A percentile compares a stretch with the other conserved stretches of the same genome.
These are phyloP conservation scores for Masnerella sp. DNA, from an alignment of 2,888 invertebrate genomes.

Conservation along the genomic window DNA sequence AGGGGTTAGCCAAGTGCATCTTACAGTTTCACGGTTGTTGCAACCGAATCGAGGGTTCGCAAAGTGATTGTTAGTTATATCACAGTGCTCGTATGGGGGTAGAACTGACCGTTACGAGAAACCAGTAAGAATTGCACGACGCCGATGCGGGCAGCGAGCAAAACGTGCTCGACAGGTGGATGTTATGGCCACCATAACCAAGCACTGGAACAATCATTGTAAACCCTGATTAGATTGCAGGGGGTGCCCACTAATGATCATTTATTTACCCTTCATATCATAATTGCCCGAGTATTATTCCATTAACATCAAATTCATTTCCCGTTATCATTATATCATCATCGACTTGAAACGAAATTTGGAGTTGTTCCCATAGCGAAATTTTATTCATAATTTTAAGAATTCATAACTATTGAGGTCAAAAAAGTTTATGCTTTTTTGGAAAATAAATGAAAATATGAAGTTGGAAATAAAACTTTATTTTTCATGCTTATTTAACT, in stretches of 20 bases:
- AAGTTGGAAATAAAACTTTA: no score
- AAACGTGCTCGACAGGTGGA: conserved; percentile 69
- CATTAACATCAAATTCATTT: conserved; percentile 17
- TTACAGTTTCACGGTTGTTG: conserved; percentile 54
- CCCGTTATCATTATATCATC: conserved; percentile 6
- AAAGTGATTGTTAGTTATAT: conserved; percentile 62
- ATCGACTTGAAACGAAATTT: no score
- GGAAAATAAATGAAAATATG: no score
- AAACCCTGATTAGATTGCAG: conserved; percentile 64
- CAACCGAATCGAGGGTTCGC: conserved; percentile 48
- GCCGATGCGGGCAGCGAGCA: conserved; percentile 56
- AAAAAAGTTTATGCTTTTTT: no score
- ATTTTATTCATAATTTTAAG: no score
- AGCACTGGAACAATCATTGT: conserved; percentile 66
- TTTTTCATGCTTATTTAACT: no score
- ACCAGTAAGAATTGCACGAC: conserved; percentile 48
- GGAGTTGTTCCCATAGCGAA: no score
- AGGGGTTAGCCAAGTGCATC: conserved; percentile 48
- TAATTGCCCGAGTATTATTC: conserved; percentile 23
- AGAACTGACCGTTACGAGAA: conserved; percentile 73
- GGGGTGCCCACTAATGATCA: conserved; percentile 46
- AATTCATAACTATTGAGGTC: no score
- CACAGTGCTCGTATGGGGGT: conserved; percentile 69
- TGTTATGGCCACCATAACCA: conserved; percentile 66
- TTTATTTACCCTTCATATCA: conserved; percentile 19